Base-by-base conservation (phyloP, 2,888 invertebrate species). In the Luperina testacea region DNA sequence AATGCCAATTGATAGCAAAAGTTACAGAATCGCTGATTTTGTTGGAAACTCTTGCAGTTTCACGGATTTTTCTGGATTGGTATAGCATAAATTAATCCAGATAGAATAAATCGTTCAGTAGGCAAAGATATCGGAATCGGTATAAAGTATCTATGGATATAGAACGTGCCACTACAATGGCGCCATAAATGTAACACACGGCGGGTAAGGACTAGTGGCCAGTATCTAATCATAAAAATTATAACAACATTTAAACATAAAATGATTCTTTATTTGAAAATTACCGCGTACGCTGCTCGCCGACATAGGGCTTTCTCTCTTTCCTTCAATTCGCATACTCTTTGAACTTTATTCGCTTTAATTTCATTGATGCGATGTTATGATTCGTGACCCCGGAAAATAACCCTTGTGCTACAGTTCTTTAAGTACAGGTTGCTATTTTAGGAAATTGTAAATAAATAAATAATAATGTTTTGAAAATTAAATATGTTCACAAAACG, bases 1-100 rank as follows among this genome's bases (percentile, higher is more conserved):
- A 87, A 86, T 83, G 51, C 61, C 72, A 72, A 80, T 87, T 78
- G 73, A 80, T 78, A n/a, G 70, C 27, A 61, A 42, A 32, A 78
- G 59, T 87, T 84, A 67, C 32, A 20, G 59, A 76, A 74, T 87
- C 64, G 45, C 65, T 75, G 78, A 65, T 78, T 42, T 72, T 72
- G 57, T 76, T 64, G 65, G n/a, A 68, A 83, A 79, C 64, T 74
- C 72, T 76, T 27, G 45, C 38, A 48, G 42, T 32, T 61, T n/a
- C 13, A 64, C 17, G n/a, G 13, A 32, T 70, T 75, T 59, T 68
- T 71, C 42, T 73, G 15, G 20, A 42, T 65, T 61, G 32, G 13
- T 64, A 24, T 82, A 32, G 51, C 1, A 75, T 61, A 24, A 51
- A 72, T 51, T 59, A 38, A 65, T 72, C 24, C 2, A n/a, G n/a